A percentile compares a stretch with the other conserved stretches of the same genome.
Evolutionary conservation across 2,113 vertebrate genomes (phyloP).

Genomic region (Platichthys flesus): DNA sequence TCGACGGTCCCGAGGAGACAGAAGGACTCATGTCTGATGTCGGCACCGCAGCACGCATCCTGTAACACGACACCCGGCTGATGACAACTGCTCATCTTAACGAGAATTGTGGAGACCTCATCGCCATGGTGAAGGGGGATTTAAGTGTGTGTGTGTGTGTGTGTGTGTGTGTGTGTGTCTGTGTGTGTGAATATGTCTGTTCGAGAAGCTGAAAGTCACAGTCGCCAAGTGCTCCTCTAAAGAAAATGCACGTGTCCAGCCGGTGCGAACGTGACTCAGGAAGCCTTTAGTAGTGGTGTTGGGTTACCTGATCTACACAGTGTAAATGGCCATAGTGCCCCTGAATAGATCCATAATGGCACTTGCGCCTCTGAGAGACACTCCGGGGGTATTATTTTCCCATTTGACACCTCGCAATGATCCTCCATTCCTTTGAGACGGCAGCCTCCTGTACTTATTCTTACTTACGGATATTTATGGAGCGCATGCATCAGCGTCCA

Average conservation of each 20-base stretch:
- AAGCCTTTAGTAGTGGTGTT: conserved; percentile 62
- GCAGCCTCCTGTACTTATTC: conserved; percentile 30
- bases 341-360: conserved; percentile 65
- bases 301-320: conserved; percentile 51
- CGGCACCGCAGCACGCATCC: conserved; percentile 33
- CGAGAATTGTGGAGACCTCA: conserved; percentile 53
- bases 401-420: conserved; percentile 54
- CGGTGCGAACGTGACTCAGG: conserved; percentile 58
- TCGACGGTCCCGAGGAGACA: conserved; percentile 42
- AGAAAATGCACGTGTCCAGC: conserved; percentile 36
- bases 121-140: conserved; percentile 52
- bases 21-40: conserved; percentile 34
- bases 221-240: conserved; percentile 13
- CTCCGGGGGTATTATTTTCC: conserved; percentile 61
- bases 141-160: conserved; percentile 28
- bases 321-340: conserved; percentile 59
- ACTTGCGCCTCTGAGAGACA: conserved; percentile 52
- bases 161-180: conserved; percentile 14
- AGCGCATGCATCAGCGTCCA: conserved; percentile 8
- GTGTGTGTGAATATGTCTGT: not conserved
- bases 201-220: conserved; percentile 33
- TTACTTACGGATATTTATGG: conserved; percentile 53
- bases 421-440: conserved; percentile 24
- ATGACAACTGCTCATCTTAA: conserved; percentile 77
- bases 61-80: conserved; percentile 62